Base-by-base conservation (phyloP, 2,797 vertebrate species). In the Rhinatrema bivittatum region DNA sequence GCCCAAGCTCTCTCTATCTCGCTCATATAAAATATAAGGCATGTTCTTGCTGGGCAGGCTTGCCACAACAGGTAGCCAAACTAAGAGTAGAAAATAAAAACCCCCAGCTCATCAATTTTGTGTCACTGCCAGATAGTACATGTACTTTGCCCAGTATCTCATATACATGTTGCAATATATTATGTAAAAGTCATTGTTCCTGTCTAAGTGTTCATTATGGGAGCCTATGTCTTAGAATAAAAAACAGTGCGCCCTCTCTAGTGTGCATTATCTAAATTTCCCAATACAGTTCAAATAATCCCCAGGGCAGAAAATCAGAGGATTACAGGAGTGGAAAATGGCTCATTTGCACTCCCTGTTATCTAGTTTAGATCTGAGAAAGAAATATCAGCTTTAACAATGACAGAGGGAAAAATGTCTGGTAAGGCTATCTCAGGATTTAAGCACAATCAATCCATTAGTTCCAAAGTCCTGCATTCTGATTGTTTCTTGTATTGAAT, bases 61-160 rank as follows among this genome's bases (percentile, higher is more conserved):
- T 25, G 30, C 1, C 1, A 28, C 43, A 57, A 38, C 55, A 55
- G 16, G 27, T 40, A 9, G 10, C 31, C 51, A 53, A 34, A 35
- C 23, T 43, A 29, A 38, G 17, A 33, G 47, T 16, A 46, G 20
- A 25, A 39, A 43, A 32, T 43, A 36, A 50, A 39, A 58, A 46
- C 9, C 9, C 6, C 25, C 45, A n/a, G n/a, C n/a, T n/a, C n/a
- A n/a, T n/a, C n/a, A n/a, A n/a, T n/a, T n/a, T n/a, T n/a, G n/a
- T n/a, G n/a, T n/a, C n/a, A n/a, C n/a, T 35, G 13, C 39, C 47
- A 40, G 42, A 25, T 30, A 3, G 1, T 3, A 13, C 18, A 17
- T 28, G 45, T 9, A 0, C 30, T 10, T 20, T 41, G 11, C 20
- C 37, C 22, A 6, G 20, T 29, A 20, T 21, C 33, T 32, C 16